Conservation (phyloP, 2,888 invertebrate species). For the Nemurella pictetii region DNA sequence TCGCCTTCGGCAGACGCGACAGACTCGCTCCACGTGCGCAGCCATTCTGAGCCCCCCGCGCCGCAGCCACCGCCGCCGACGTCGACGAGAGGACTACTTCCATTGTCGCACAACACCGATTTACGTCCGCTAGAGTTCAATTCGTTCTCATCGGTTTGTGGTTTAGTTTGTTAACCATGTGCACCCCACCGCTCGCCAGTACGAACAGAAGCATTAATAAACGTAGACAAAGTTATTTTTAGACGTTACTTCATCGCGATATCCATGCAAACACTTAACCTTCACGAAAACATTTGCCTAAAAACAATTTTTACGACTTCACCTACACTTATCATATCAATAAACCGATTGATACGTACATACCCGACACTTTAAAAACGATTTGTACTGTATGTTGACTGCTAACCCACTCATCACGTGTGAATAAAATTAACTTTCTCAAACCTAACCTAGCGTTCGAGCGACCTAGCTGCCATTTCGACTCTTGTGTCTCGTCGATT, state of each 20-base stretch:
- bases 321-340: background rate
- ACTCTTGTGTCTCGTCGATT: background rate
- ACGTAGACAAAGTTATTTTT: constrained; percentile 14
- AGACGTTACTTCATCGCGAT: constrained; percentile 4
- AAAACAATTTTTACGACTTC: background rate
- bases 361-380: background rate
- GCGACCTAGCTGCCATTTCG: background rate
- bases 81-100: constrained; percentile 35
- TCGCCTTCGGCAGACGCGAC: constrained; percentile 20
- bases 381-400: background rate
- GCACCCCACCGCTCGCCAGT: background rate
- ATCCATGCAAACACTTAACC: background rate
- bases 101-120: constrained; percentile 17
- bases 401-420: background rate
- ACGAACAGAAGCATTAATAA: background rate
- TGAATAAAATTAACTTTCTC: background rate
- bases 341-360: background rate
- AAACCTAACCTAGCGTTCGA: background rate
- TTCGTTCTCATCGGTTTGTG: background rate
- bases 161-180: background rate
- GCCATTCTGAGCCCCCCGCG: background rate
- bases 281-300: background rate
- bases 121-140: background rate
- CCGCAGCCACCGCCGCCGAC: background rate
- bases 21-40: constrained; percentile 34